Conservation (phyloP, 2,113 vertebrate species). For the Lasiurus cinereus region DNA sequence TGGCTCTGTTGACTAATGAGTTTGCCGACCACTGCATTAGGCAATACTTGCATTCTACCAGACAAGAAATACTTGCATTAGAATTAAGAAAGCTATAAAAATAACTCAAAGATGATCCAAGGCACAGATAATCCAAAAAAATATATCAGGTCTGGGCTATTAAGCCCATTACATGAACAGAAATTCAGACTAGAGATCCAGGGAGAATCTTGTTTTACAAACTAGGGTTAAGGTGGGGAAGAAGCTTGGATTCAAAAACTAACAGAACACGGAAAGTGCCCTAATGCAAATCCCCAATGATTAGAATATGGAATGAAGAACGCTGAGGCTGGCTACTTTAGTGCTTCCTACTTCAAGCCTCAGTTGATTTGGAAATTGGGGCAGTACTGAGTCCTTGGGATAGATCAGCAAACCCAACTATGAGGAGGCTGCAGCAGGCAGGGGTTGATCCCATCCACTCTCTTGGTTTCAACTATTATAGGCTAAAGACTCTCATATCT, state of each 20-base stretch:
- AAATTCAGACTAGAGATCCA: background rate
- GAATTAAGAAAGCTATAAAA: slow-evolving; percentile 21
- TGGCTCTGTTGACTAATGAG: no score
- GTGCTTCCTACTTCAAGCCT: background rate
- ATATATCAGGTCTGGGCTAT: background rate
- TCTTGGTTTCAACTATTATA: slow-evolving; percentile 29
- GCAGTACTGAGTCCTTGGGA: background rate
- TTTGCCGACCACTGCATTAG: background rate
- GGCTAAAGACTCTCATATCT: background rate
- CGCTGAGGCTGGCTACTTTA: background rate
- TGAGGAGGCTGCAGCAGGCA: background rate
- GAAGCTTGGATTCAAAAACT: slow-evolving; percentile 3
- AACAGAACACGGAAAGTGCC: background rate
- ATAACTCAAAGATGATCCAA: slow-evolving; percentile 43
- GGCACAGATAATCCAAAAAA: slow-evolving; percentile 24
- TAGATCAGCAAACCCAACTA: background rate
- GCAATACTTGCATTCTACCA: background rate
- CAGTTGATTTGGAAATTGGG: background rate
- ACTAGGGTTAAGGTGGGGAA: background rate
- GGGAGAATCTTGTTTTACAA: background rate
- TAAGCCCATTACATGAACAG: background rate
- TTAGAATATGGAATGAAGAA: background rate
- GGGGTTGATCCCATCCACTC: background rate
- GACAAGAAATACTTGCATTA: slow-evolving; percentile 58
- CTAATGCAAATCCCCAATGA: background rate